A percentile compares a stretch with the other conserved stretches of the same genome.
Conservation (phyloP, 2,888 invertebrate species). For the Tiliacea aurago region DNA sequence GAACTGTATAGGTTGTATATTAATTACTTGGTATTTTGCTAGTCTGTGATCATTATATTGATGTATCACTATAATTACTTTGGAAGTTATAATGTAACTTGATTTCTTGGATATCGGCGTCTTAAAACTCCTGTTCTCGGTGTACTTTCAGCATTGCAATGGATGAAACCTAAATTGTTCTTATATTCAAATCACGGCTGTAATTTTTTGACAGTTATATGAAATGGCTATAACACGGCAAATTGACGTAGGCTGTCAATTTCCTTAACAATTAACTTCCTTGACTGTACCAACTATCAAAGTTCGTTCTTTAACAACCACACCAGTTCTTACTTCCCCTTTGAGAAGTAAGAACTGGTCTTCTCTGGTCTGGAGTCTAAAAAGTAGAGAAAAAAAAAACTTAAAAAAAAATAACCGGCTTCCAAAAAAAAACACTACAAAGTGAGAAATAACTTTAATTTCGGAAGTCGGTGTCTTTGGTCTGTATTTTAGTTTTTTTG, state of each 20-base stretch:
- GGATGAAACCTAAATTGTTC: neutral
- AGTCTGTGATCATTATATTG: slow-evolving; percentile 1
- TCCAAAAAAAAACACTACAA: too few relatives aligned
- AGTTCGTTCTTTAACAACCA: neutral
- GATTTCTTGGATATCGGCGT: neutral
- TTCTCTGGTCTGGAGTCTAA: too few relatives aligned
- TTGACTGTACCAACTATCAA: neutral
- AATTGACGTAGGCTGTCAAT: neutral
- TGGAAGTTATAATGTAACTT: neutral
- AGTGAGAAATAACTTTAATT: too few relatives aligned
- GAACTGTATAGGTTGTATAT: slow-evolving; percentile 40
- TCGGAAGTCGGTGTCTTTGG: too few relatives aligned
- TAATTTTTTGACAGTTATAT: neutral
- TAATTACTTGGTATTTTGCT: slow-evolving; percentile 31
- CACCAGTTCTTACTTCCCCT: neutral
- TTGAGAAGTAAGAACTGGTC: too few relatives aligned
- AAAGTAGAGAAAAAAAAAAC: too few relatives aligned
- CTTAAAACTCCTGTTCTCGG: neutral
- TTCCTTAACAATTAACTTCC: too few relatives aligned
- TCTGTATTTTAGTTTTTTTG: too few relatives aligned
- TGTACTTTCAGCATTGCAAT: slow-evolving; percentile 3
- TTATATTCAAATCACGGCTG: neutral
- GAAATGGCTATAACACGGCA: neutral
- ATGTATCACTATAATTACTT: neutral
- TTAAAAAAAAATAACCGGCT: slow-evolving; percentile 13